These are phyloP conservation scores for Euleptes europaea DNA, from an alignment of 2,113 vertebrate genomes.

Conservation along the genomic window DNA sequence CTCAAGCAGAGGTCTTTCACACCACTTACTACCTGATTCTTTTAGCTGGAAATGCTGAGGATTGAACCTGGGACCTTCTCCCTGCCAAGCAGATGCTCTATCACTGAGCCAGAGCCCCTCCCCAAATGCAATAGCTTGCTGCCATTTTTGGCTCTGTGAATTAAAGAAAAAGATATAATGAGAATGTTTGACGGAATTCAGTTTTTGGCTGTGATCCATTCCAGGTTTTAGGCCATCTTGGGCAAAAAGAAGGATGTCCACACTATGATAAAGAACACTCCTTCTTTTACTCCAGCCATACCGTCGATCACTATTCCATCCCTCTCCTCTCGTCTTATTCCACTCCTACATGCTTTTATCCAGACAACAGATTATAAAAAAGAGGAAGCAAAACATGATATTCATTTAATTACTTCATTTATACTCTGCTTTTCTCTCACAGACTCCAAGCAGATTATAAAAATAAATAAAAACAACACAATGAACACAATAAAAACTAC, in stretches of 20 bases:
- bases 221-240: background rate
- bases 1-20: too few species aligned
- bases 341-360: background rate
- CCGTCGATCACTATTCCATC: background rate
- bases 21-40: too few species aligned
- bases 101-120: too few species aligned
- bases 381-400: background rate
- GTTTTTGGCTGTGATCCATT: background rate
- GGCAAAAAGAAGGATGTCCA: background rate
- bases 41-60: too few species aligned
- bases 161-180: background rate
- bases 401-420: background rate
- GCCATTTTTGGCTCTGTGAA: background rate
- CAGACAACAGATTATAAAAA: background rate
- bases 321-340: background rate
- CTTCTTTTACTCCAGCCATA: background rate
- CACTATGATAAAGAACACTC: background rate
- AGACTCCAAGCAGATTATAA: too few species aligned
- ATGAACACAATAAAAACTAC: too few species aligned
- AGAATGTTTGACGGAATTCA: background rate
- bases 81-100: too few species aligned
- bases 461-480: too few species aligned
- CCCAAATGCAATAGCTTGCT: background rate
- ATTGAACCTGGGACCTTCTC: too few species aligned
- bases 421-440: too few species aligned